Base-by-base conservation (phyloP, 2,888 invertebrate species). In the Rhodophaea formosa region DNA sequence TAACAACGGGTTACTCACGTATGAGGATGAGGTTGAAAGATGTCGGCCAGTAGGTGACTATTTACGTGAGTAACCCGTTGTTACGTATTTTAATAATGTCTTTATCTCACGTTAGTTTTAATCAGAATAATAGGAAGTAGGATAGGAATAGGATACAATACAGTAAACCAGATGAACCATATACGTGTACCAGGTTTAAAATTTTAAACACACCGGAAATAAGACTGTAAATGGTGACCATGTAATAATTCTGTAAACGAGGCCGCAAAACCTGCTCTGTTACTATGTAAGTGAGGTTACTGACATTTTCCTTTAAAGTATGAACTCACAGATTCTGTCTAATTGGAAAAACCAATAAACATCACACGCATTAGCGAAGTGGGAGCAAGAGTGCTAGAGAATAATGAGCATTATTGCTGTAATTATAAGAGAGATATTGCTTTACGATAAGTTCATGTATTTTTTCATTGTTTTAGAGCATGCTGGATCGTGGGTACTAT, bases 331-430 rank as follows among this genome's bases (percentile, higher is more conserved):
- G 16, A 8, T 39, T 30, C 5, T 44, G 15, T 53, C 53, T 54
- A 54, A 54, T 32, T 44, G 53, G 53, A 54, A 54, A 54, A 45
- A 2, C 44, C 53, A 54, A 54, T 54, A 53, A 1, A n/a, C 39
- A 16, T 5, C 1, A 15, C 32, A 16, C 16, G 16, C 39, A 39
- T 39, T 39, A 39, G 39, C 39, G 12, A n/a, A 12, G 5, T 39
- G 5, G n/a, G 12, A 39, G n/a, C n/a, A 12, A 10, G 7, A 29
- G 6, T 17, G 17, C 14, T 15, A 32, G 8, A 2, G 8, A 14
- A 15, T 32, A 32, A 3, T 49, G 14, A 32, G 10, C 32, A 1
- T 49, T 15, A 32, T 30, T 49, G 14, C 3, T 3, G 8, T 8
- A 3, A 15, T 1, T 1, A 15, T 15, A 49, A 49, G 32, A 14